These are phyloP conservation scores for Anthopleura xanthogrammica DNA, from an alignment of 92 coral and sea anemone genomes.

Conservation along the genomic window DNA sequence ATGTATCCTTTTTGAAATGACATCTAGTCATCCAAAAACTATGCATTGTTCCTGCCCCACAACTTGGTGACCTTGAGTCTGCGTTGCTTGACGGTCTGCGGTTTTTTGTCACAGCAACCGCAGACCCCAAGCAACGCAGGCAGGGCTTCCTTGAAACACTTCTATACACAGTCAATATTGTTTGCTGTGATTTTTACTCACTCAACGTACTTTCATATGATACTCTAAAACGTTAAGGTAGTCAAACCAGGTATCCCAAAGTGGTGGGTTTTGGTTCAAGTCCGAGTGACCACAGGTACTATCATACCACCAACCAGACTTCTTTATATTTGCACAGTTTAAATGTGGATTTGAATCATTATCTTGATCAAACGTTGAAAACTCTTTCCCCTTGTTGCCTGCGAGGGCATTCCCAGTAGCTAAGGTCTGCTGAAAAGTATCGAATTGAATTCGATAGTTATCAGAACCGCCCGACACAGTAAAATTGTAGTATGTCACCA, in stretches of 20 bases:
- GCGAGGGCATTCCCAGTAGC: background rate
- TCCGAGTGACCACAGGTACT: constrained; percentile 26
- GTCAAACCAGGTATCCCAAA: constrained; percentile 39
- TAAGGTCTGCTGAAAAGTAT: background rate
- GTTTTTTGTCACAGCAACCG: too few relatives aligned
- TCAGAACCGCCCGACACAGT: constrained; percentile 9
- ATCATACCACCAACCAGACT: constrained; percentile 42
- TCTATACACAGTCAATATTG: background rate
- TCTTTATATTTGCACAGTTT: constrained; percentile 7
- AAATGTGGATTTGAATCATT: background rate
- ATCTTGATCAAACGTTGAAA: constrained; percentile 31
- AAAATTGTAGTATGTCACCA: constrained; percentile 5
- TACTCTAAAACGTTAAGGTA: background rate
- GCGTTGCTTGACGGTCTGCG: too few relatives aligned
- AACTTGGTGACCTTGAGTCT: too few relatives aligned
- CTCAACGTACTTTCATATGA: constrained; percentile 27
- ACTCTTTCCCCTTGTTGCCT: constrained; percentile 4
- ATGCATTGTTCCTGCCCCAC: too few relatives aligned
- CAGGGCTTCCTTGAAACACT: too few relatives aligned
- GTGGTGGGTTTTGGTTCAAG: constrained; percentile 22
- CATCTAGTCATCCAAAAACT: too few relatives aligned
- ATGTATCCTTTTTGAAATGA: too few relatives aligned
- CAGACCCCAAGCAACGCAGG: too few relatives aligned
- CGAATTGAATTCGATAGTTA: constrained; percentile 13
- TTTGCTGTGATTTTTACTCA: too few relatives aligned